Base-by-base conservation (phyloP, 2,888 invertebrate genomes). In the Perdita meconis region DNA sequence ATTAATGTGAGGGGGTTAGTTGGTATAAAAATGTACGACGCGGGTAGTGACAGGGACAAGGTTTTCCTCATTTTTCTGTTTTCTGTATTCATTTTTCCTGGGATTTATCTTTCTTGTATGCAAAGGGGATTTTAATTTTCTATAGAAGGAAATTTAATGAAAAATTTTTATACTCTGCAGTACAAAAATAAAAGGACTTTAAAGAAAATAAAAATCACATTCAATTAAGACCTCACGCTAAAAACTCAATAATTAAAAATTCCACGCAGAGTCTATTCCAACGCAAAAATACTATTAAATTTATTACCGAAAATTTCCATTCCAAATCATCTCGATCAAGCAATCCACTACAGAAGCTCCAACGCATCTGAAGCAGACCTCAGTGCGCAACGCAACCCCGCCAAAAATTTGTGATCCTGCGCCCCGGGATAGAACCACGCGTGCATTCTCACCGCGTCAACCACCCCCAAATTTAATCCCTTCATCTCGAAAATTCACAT, bases 341-440 rank as follows among this genome's bases (percentile, higher is more conserved):
- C n/a, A n/a, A n/a, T n/a, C n/a, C n/a, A n/a, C n/a, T n/a, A n/a
- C n/a, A n/a, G n/a, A n/a, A n/a, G n/a, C n/a, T n/a, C n/a, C n/a
- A n/a, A n/a, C n/a, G n/a, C n/a, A n/a, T n/a, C n/a, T n/a, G n/a
- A n/a, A n/a, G n/a, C n/a, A 30, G 30, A 30, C 3, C 30, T 53
- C 12, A 12, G 24, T 13, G 8, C 40, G 10, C 42, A 68, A 53
- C 40, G 53, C 42, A 61, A 50, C 44, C 56, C 55, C 22, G 64
- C 8, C 26, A 47, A 63, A 63, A 55, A 36, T 63, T 63, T 19
- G 26, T 26, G 0, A 19, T 44, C 38, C n/a, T n/a, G 26, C 8
- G 26, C 19, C 16, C 47, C 16, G 47, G 19, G 12, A 47, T 12
- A 1, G 19, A 47, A 47, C 10, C 47, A 19, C 47, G 13, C 8